A percentile compares a stretch with the other conserved stretches of the same genome.
Evolutionary conservation across 2,797 vertebrate genomes (phyloP).

Genomic region (Coracias cyanogaster): DNA sequence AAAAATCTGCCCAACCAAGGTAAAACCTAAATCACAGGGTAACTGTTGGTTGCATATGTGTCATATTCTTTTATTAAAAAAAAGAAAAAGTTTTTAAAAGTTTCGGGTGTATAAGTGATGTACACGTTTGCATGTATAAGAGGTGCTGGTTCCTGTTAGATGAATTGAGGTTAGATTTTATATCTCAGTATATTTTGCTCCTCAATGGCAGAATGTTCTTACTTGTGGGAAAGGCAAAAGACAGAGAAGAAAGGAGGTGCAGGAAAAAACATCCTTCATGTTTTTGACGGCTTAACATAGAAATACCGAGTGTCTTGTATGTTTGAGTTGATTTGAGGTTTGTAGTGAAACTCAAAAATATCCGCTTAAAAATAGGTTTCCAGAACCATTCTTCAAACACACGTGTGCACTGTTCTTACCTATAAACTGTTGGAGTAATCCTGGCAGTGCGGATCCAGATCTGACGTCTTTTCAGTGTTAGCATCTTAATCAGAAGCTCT

Average conservation of each 20-base stretch:
- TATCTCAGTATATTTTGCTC: not conserved
- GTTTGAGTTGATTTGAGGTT: not conserved
- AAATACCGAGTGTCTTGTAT: not conserved
- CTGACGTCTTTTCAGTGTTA: not conserved
- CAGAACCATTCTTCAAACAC: not conserved
- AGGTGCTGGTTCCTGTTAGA: not conserved
- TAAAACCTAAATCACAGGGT: not conserved
- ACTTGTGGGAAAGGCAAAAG: not conserved
- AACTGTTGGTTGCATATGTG: not conserved
- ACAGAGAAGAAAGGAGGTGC: not conserved
- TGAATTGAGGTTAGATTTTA: not conserved
- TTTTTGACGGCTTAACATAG: not conserved
- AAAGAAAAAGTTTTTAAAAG: not conserved
- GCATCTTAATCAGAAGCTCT: not conserved
- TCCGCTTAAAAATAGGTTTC: not conserved
- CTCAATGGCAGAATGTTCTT: not conserved
- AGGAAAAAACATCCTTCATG: fast-evolving
- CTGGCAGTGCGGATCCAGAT: not conserved
- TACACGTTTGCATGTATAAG: not conserved
- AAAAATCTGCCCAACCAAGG: not conserved
- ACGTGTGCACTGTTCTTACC: not conserved
- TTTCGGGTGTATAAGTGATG: not conserved
- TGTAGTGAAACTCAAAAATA: not conserved
- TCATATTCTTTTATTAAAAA: not conserved
- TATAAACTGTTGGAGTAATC: not conserved